Percentiles rank a stretch among this genome's conserved stretches.
phyloP scores from a whole-genome alignment of 2,888 invertebrate species.

The Cryptosula pallasiana region DNA sequence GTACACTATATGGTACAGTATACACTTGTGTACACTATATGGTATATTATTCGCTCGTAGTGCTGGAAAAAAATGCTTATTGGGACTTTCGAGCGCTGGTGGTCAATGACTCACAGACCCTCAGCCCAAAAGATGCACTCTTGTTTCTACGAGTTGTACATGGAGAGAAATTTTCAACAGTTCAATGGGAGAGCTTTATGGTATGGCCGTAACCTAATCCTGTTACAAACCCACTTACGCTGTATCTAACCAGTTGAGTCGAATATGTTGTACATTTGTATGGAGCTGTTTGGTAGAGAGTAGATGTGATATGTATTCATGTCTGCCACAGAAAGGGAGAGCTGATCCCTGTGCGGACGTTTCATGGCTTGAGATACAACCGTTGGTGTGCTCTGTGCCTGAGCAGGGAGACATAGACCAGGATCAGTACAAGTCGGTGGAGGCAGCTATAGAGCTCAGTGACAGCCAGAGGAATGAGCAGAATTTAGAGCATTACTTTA shows the following conservation, averaged over 20 bases:
- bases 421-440: background rate
- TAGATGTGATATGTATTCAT: too few relatives aligned
- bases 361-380: background rate
- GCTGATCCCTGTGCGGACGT: constrained; percentile 1
- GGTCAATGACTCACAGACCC: constrained; percentile 31
- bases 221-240: too few relatives aligned
- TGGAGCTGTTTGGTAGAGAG: too few relatives aligned
- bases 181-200: constrained; percentile 40
- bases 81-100: constrained; percentile 42
- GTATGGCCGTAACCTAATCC: too few relatives aligned
- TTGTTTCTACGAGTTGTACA: constrained; percentile 43
- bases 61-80: constrained; percentile 39
- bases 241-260: too few relatives aligned
- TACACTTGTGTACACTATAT: too few relatives aligned
- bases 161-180: constrained; percentile 39
- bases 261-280: too few relatives aligned
- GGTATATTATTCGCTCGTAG: too few relatives aligned
- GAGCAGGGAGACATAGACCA: background rate
- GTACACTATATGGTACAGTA: too few relatives aligned
- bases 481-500: background rate
- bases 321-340: too few relatives aligned
- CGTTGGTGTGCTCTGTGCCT: background rate
- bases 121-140: constrained; percentile 39
- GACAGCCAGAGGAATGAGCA: background rate
- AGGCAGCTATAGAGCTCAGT: background rate